A percentile compares a stretch with the other conserved stretches of the same genome.
Evolutionary conservation across 2,888 invertebrate genomes (phyloP).

Genomic region (Kuschelorhynchus macadamiae): DNA sequence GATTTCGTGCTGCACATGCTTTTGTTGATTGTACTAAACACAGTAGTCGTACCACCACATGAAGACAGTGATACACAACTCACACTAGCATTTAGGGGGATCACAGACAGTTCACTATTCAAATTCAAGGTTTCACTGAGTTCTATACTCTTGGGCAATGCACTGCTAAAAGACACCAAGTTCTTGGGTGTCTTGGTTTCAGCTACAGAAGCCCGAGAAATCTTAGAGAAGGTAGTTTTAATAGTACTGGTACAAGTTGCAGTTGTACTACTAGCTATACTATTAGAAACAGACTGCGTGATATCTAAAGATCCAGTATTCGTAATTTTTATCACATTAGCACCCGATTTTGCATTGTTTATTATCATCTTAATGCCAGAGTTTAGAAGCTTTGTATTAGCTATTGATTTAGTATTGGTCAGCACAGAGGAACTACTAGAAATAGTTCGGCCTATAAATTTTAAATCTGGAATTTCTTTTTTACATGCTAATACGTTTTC

Average conservation of each 20-base stretch:
- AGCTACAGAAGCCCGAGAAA: background rate
- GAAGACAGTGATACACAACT: constrained; percentile 47
- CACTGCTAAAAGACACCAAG: background rate
- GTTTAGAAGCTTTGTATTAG: constrained; percentile 12
- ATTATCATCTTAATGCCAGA: constrained; percentile 12
- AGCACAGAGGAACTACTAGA: no score
- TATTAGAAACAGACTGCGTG: no score
- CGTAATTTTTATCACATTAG: background rate
- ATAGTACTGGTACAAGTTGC: no score
- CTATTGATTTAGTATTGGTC: constrained; percentile 5
- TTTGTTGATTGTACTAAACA: constrained; percentile 60
- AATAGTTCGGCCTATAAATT: constrained; percentile 53
- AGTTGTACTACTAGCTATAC: background rate
- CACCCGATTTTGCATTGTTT: constrained; percentile 3
- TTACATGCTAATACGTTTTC: constrained; percentile 34
- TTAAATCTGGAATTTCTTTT: constrained; percentile 59
- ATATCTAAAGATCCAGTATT: background rate
- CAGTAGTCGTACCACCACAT: constrained; percentile 59
- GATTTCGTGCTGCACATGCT: constrained; percentile 59
- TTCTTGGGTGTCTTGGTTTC: background rate
- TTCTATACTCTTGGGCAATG: constrained; percentile 28
- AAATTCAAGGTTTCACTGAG: constrained; percentile 22
- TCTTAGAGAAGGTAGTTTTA: background rate
- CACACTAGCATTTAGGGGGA: constrained; percentile 29
- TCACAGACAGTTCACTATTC: constrained; percentile 45